Evolutionary conservation across 2,888 invertebrate genomes (phyloP), one percentile per base, ranked within the genome.

Genomic region (Xestoiulus laeticollis): DNA sequence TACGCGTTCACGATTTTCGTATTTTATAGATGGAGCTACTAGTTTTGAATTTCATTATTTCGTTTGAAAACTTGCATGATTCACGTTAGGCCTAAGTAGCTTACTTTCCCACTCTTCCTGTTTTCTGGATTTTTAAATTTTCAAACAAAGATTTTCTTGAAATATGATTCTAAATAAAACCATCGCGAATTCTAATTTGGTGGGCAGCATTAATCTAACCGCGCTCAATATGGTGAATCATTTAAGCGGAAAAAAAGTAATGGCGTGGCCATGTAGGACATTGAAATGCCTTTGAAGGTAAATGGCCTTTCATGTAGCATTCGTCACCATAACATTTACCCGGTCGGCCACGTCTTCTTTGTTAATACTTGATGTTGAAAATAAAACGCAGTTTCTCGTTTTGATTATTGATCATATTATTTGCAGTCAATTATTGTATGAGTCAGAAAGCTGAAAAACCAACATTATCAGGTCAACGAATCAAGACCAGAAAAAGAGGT

Each of bases 401-500:
- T 43, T 84, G 33, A 84, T 32, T 82, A 2, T 84, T 43, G 19
- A 38, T 84, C 1, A 84, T 84, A 19, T 30, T 86, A 30, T 85
- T 87, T 87, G 33, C 85, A 89, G 89, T 88, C 90, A 89, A 92
- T 91, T 95, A 89, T 98, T 98, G 97, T 98, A 98, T 98, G 98
- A 98, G 97, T 98, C 98, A 98, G 95, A 98, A 98, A 96, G 96
- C 96, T 95, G 98, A 98, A 97, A 98, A 98, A 97, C 98, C 98
- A 96, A 96, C 98, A 95, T 95, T 98, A 96, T 98, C 98, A 96
- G 98, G 98, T 97, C 98, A 98, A 95, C 98, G 98, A 95, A 98
- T 98, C 95, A 98, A 98, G 97, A 98, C 98, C 97, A 96, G 98
- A 96, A 98, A 98, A 96, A 98, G 98, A 98, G 97, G 97, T 97